These are phyloP conservation scores for Drosophila nebulosa DNA, from an alignment of 1,140 invertebrate species.

Conservation along the genomic window DNA sequence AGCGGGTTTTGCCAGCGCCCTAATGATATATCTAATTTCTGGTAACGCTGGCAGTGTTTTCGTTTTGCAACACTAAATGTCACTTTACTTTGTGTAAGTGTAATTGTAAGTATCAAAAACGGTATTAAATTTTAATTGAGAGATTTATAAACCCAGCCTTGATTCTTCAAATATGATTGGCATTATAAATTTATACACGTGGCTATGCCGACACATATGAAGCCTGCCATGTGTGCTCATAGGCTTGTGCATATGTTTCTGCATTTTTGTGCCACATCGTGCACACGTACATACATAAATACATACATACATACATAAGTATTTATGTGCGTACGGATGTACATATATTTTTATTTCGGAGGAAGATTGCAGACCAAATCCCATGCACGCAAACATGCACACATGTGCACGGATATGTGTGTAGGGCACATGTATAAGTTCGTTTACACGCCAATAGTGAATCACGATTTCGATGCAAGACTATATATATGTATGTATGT, in stretches of 20 bases:
- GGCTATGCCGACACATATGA: background rate
- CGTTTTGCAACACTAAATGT: background rate
- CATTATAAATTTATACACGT: background rate
- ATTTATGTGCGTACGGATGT: too few species aligned
- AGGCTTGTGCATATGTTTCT: background rate
- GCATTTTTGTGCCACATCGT: constrained; percentile 1
- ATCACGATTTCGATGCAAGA: background rate
- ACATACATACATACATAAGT: background rate
- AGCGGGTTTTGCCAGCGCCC: background rate
- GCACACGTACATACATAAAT: background rate
- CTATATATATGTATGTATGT: background rate
- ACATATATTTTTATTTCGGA: background rate
- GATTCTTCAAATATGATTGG: background rate
- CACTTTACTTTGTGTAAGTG: constrained; percentile 1
- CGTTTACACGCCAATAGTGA: constrained; percentile 1
- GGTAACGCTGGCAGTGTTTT: background rate
- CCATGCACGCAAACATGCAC: background rate
- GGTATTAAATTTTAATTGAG: background rate
- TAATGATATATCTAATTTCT: background rate
- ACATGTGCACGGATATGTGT: background rate
- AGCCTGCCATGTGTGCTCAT: background rate
- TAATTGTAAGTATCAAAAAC: background rate
- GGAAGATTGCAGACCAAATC: constrained; percentile 1
- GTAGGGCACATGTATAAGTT: background rate
- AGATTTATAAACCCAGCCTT: background rate